phyloP scores from a whole-genome alignment of 1,140 invertebrate species.

The Aethina tumida region DNA sequence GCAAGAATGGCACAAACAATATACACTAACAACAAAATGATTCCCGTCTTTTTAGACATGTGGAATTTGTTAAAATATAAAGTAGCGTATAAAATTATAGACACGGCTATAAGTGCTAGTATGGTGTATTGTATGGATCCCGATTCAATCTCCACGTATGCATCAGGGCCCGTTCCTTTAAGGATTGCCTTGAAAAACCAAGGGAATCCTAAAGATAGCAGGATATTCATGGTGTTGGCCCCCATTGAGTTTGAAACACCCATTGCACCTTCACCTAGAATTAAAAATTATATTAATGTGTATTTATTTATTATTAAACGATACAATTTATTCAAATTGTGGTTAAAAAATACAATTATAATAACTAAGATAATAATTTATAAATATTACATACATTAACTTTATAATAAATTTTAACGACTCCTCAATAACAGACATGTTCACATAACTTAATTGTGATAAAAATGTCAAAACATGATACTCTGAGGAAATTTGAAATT shows the following conservation, averaged over 20 bases:
- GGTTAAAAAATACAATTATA: too few relatives aligned
- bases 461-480: too few relatives aligned
- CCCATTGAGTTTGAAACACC: slow-evolving; percentile 77
- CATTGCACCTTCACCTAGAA: slow-evolving; percentile 69
- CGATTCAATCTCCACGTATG: slow-evolving; percentile 44
- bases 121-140: slow-evolving; percentile 55
- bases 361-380: too few relatives aligned
- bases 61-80: slow-evolving; percentile 47
- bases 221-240: slow-evolving; percentile 74
- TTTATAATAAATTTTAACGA: too few relatives aligned
- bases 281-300: slow-evolving; percentile 11
- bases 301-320: too few relatives aligned
- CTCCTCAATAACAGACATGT: too few relatives aligned
- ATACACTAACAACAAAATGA: slow-evolving; percentile 48
- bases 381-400: too few relatives aligned
- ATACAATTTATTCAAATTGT: too few relatives aligned
- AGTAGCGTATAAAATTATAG: slow-evolving; percentile 45
- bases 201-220: slow-evolving; percentile 75
- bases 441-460: too few relatives aligned
- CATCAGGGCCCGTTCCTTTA: slow-evolving; percentile 35
- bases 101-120: slow-evolving; percentile 48
- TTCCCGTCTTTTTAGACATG: slow-evolving; percentile 47
- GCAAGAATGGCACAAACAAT: slow-evolving; percentile 51
- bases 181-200: slow-evolving; percentile 69
- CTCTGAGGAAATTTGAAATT: too few relatives aligned